Conservation (phyloP, 2,113 vertebrate genomes). For the Peucedramus taeniatus region DNA sequence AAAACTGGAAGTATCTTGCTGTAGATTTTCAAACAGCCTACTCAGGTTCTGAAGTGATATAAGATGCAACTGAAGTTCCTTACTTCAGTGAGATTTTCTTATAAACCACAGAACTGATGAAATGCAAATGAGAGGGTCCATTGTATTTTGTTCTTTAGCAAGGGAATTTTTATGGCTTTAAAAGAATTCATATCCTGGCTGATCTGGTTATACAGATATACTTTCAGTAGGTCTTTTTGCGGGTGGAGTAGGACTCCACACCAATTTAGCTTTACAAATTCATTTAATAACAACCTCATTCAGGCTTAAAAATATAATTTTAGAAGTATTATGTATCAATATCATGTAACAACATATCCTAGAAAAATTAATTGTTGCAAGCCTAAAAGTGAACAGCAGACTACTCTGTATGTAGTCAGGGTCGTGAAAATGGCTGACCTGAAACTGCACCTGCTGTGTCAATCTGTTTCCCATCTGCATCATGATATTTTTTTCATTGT, state of each 20-base stretch:
- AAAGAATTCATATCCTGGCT: background rate
- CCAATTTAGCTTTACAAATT: background rate
- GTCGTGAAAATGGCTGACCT: background rate
- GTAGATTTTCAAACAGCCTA: background rate
- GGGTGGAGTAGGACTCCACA: background rate
- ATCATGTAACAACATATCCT: background rate
- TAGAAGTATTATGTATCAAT: background rate
- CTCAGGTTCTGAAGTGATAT: background rate
- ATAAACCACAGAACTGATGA: background rate
- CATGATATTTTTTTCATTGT: background rate
- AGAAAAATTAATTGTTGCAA: background rate
- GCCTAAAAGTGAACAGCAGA: background rate
- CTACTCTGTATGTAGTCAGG: background rate
- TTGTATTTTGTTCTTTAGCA: background rate
- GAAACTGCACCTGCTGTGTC: background rate
- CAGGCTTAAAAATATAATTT: background rate
- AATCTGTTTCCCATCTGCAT: background rate
- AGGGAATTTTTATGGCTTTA: background rate
- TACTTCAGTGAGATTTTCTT: background rate
- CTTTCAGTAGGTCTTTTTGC: background rate
- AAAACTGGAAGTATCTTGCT: background rate
- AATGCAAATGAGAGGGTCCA: background rate
- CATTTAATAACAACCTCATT: background rate
- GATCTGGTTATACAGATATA: background rate
- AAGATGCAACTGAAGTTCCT: background rate